Percentiles rank a stretch among this genome's conserved stretches.
phyloP scores from a whole-genome alignment of 2,113 vertebrate genomes.

The Columbina picui region DNA sequence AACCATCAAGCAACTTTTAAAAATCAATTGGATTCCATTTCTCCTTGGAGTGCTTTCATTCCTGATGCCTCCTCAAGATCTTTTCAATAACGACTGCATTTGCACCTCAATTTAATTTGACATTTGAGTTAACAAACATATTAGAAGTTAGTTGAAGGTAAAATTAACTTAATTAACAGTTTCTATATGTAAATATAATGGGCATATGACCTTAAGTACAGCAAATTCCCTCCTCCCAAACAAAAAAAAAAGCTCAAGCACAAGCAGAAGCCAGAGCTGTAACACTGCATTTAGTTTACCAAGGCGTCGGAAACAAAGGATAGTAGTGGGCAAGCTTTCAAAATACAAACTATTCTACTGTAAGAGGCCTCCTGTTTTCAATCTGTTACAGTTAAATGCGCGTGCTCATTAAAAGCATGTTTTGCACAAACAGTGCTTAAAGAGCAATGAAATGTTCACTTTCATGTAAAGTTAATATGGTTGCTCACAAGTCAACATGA shows the following conservation, averaged over 20 bases:
- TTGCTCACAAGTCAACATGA: not conserved
- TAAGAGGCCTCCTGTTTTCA: slow-evolving; percentile 43
- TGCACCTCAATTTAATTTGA: not conserved
- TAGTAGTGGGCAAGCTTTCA: slow-evolving; percentile 50
- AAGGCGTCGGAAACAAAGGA: not conserved
- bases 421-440: slow-evolving; percentile 7
- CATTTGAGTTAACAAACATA: not conserved
- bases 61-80: not conserved
- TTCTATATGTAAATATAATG: not conserved
- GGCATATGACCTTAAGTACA: not conserved
- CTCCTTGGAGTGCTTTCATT: not conserved
- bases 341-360: slow-evolving; percentile 1
- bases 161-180: not conserved
- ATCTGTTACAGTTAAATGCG: not conserved
- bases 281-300: not conserved
- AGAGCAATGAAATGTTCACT: not conserved
- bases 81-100: not conserved
- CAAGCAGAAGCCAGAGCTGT: not conserved
- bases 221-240: not conserved
- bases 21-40: not conserved
- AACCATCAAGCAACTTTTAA: not conserved
- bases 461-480: not conserved
- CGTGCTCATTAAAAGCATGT: not conserved
- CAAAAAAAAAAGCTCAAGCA: not conserved
- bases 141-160: not conserved